Evolutionary conservation across 2,113 vertebrate genomes (phyloP).

Genomic region (Chamaetylas fuelleborni): DNA sequence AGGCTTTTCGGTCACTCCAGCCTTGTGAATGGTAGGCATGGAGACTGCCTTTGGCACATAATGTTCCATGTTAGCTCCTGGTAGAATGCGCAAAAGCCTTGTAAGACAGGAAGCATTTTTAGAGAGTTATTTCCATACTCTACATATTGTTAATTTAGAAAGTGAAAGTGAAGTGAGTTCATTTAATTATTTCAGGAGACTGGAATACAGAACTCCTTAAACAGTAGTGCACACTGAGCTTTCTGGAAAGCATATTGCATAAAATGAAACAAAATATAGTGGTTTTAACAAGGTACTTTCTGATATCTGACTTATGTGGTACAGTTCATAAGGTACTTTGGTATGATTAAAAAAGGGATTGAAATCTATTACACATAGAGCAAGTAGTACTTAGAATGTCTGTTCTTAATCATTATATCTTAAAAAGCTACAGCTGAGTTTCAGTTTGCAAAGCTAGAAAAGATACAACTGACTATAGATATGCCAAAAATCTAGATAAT

Average conservation of each 20-base stretch:
- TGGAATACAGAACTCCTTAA: not conserved
- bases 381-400: not conserved
- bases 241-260: not conserved
- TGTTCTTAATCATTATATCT: not conserved
- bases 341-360: not conserved
- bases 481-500: not conserved
- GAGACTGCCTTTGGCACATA: not conserved
- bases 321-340: not conserved
- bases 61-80: not conserved
- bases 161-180: not conserved
- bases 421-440: not conserved
- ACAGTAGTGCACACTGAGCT: not conserved
- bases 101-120: not conserved
- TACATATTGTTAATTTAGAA: not conserved
- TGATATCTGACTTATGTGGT: not conserved
- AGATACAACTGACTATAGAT: not conserved
- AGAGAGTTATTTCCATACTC: not conserved
- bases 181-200: not conserved
- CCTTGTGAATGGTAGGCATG: constrained; percentile 91
- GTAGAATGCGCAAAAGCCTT: not conserved
- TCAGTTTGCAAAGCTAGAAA: not conserved
- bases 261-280: not conserved
- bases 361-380: not conserved
- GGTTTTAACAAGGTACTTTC: not conserved
- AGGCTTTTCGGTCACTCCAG: constrained; percentile 91